Conservation (phyloP, 2,888 invertebrate genomes). For the Amphiduros pacificus region DNA sequence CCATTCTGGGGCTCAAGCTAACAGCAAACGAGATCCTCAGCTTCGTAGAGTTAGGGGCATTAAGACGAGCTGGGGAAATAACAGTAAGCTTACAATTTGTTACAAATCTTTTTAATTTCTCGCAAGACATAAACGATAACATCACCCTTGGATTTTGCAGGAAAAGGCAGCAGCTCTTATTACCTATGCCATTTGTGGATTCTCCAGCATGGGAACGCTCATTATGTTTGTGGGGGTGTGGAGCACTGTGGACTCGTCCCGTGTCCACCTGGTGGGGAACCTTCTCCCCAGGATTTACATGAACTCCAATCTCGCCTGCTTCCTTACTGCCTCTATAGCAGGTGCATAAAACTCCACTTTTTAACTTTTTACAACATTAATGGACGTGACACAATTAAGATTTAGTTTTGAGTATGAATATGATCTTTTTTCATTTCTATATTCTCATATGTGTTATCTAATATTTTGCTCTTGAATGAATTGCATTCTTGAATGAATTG, state of each 20-base stretch:
- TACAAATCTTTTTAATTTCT: too few relatives aligned
- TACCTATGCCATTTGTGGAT: conserved; percentile 47
- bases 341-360: too few relatives aligned
- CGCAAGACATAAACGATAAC: too few relatives aligned
- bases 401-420: too few relatives aligned
- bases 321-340: conserved; percentile 44
- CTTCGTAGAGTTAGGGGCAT: conserved; percentile 19
- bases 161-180: conserved; percentile 41
- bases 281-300: conserved; percentile 38
- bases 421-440: too few relatives aligned
- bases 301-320: conserved; percentile 41
- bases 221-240: conserved; percentile 42
- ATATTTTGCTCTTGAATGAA: too few relatives aligned
- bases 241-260: conserved; percentile 33
- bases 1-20: conserved; percentile 21
- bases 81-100: too few relatives aligned
- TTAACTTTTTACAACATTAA: too few relatives aligned
- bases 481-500: too few relatives aligned
- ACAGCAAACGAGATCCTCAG: conserved; percentile 22
- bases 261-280: conserved; percentile 32
- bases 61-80: background rate
- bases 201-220: conserved; percentile 42
- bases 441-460: too few relatives aligned
- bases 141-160: too few relatives aligned
- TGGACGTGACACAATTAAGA: too few relatives aligned